phyloP scores from a whole-genome alignment of 1,140 invertebrate species.

The Archegozetes longisetosus region DNA sequence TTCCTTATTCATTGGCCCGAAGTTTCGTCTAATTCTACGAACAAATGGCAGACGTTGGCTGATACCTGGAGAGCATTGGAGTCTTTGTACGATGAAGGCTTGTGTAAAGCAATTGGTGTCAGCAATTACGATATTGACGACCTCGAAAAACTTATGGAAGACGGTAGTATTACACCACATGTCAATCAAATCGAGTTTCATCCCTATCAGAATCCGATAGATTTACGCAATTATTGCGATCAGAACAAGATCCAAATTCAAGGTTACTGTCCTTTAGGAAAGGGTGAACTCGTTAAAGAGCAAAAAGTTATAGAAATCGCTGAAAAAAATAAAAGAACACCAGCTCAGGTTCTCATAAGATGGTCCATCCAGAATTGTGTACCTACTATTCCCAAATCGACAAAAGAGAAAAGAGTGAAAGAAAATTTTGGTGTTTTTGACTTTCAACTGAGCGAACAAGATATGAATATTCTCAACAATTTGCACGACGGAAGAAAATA shows the following conservation, averaged over 20 bases:
- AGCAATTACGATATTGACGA: conserved; percentile 30
- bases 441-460: conserved; percentile 46
- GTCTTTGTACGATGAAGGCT: conserved; percentile 27
- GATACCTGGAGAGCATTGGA: conserved; percentile 31
- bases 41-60: conserved; percentile 23
- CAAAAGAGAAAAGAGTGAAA: conserved; percentile 37
- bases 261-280: conserved; percentile 32
- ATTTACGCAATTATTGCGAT: conserved; percentile 26
- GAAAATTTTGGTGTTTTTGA: conserved; percentile 54
- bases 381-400: conserved; percentile 31
- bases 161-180: conserved; percentile 26
- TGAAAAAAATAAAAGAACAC: conserved; percentile 46
- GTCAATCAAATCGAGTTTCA: conserved; percentile 35
- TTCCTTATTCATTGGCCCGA: conserved; percentile 31
- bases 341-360: conserved; percentile 40
- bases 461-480: conserved; percentile 37
- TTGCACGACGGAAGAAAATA: conserved; percentile 23
- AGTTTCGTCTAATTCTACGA: conserved; percentile 23
- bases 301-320: conserved; percentile 43
- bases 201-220: conserved; percentile 30
- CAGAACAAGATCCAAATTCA: conserved; percentile 28
- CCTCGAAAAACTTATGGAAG: conserved; percentile 26
- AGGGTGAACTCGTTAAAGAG: conserved; percentile 35
- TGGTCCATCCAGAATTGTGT: conserved; percentile 37
- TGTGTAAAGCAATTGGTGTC: conserved; percentile 28